Evolutionary conservation across 2,888 invertebrate species (phyloP).

Genomic region (Ophraella communa): DNA sequence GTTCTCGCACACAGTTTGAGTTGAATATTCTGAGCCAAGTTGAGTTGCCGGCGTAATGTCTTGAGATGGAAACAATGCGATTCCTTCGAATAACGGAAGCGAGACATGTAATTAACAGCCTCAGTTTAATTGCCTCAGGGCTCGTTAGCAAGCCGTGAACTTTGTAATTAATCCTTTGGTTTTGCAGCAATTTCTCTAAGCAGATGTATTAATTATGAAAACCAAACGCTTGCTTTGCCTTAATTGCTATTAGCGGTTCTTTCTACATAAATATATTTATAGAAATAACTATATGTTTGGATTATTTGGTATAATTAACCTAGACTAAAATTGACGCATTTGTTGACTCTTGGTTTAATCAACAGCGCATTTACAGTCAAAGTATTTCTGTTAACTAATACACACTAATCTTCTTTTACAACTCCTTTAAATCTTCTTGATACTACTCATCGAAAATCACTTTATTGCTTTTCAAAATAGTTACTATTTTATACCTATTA

Average conservation of each 20-base stretch:
- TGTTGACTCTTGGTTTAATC: too few relatives aligned
- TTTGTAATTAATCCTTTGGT: constrained; percentile 63
- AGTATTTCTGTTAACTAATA: too few relatives aligned
- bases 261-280: constrained; percentile 1
- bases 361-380: too few relatives aligned
- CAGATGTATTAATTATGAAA: constrained; percentile 60
- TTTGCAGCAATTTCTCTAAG: constrained; percentile 56
- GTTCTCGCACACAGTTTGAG: constrained; percentile 45
- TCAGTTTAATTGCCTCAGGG: constrained; percentile 62
- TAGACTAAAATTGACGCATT: too few relatives aligned
- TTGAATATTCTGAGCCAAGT: constrained; percentile 28
- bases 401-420: too few relatives aligned
- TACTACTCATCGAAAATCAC: too few relatives aligned
- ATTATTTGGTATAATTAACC: constrained; percentile 48
- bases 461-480: too few relatives aligned
- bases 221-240: constrained; percentile 53
- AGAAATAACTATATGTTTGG: constrained; percentile 33
- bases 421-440: too few relatives aligned
- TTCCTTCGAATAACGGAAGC: constrained; percentile 44
- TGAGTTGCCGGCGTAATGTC: constrained; percentile 25
- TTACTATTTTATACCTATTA: too few relatives aligned
- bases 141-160: constrained; percentile 64
- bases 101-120: constrained; percentile 62
- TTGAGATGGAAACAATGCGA: constrained; percentile 38
- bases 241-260: constrained; percentile 36